Evolutionary conservation across 2,113 vertebrate species (phyloP).

Genomic region (Oostethus manadensis): DNA sequence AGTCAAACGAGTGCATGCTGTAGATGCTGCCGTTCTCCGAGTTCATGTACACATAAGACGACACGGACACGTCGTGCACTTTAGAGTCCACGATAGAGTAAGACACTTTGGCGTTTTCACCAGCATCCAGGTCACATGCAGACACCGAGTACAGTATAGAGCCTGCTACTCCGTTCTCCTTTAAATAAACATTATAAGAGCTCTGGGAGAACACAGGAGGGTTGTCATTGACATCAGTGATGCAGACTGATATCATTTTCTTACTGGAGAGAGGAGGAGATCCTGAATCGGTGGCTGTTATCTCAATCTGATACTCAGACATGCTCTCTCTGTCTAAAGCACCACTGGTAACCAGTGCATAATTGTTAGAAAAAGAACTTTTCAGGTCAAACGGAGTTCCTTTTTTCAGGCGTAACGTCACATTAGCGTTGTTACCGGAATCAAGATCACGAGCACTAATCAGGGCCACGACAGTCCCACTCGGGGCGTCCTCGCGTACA

Average conservation of each 20-base stretch:
- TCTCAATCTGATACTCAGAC: constrained; percentile 69
- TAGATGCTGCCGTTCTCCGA: constrained; percentile 77
- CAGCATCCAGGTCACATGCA: constrained; percentile 77
- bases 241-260: constrained; percentile 70
- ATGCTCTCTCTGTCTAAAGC: constrained; percentile 75
- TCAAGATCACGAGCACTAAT: constrained; percentile 61
- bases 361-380: constrained; percentile 82
- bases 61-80: constrained; percentile 71
- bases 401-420: constrained; percentile 64
- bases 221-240: constrained; percentile 88
- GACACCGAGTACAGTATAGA: constrained; percentile 75
- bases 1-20: constrained; percentile 74
- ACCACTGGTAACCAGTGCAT: constrained; percentile 77
- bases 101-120: constrained; percentile 71
- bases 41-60: constrained; percentile 78
- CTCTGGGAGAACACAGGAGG: constrained; percentile 71
- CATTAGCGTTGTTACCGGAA: constrained; percentile 59
- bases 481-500: constrained; percentile 55
- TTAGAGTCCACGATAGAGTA: constrained; percentile 75
- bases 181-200: constrained; percentile 79
- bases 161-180: constrained; percentile 78
- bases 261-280: constrained; percentile 72
- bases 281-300: constrained; percentile 76
- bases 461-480: constrained; percentile 64
- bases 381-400: constrained; percentile 76